These are phyloP conservation scores for Caenorhabditis inopinata DNA, from an alignment of 1,140 invertebrate species.

Conservation along the genomic window DNA sequence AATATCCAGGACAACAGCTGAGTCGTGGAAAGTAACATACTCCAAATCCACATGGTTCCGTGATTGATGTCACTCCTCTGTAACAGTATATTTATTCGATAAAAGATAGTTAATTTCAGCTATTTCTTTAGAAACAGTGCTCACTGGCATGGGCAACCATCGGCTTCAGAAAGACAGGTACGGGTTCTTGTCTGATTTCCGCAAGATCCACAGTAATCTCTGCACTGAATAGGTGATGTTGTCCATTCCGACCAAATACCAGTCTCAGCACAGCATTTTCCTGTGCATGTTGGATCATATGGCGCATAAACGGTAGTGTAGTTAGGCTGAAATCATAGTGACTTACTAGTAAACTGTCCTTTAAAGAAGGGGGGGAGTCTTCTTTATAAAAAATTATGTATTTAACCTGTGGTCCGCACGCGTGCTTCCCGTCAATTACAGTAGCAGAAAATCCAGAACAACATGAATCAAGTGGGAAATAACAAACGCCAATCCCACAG, in stretches of 20 bases:
- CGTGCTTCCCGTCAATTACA: background rate
- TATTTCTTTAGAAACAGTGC: background rate
- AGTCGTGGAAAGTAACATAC: constrained; percentile 34
- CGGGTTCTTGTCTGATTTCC: constrained; percentile 31
- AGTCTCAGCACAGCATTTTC: background rate
- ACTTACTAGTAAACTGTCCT: too few species aligned
- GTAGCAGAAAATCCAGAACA: constrained; percentile 9
- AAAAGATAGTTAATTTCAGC: background rate
- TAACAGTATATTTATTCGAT: background rate
- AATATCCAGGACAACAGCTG: constrained; percentile 17
- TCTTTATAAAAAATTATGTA: too few species aligned
- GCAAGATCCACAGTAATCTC: constrained; percentile 21
- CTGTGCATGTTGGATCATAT: constrained; percentile 14
- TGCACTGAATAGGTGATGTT: background rate
- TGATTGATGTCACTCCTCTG: background rate
- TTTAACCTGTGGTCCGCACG: constrained; percentile 44
- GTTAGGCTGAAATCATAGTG: constrained; percentile 31
- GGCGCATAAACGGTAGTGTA: constrained; percentile 24
- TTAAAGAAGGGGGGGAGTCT: too few species aligned
- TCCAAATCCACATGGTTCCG: constrained; percentile 19
- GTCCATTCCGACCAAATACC: constrained; percentile 46
- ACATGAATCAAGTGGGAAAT: constrained; percentile 20
- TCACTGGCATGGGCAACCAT: constrained; percentile 42
- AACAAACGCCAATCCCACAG: constrained; percentile 27
- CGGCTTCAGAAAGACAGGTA: constrained; percentile 35